A percentile compares a stretch with the other conserved stretches of the same genome.
These are phyloP conservation scores for Lagocephalus sceleratus DNA, from an alignment of 2,797 vertebrate species.

Conservation along the genomic window DNA sequence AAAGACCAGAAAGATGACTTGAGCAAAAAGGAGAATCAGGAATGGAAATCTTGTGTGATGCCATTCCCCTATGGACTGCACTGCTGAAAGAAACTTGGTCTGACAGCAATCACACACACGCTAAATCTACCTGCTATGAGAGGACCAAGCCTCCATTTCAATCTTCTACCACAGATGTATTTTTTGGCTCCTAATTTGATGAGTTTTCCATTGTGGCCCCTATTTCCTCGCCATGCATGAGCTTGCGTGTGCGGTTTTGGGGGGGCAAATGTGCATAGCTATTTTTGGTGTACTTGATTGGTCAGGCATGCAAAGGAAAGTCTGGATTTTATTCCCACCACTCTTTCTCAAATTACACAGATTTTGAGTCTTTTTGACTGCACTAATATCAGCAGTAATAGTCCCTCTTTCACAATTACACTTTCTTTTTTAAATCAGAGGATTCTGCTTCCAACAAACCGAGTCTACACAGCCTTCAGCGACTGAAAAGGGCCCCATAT, in stretches of 20 bases:
- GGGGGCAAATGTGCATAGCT: slow-evolving; percentile 13
- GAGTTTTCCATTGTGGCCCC: slow-evolving; percentile 57
- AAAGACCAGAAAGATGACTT: slow-evolving; percentile 24
- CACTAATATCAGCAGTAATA: not conserved
- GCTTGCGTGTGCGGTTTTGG: slow-evolving; percentile 46
- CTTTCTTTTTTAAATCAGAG: not conserved
- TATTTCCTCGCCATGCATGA: slow-evolving; percentile 17
- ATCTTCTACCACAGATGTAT: slow-evolving; percentile 23
- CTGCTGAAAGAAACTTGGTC: slow-evolving; percentile 34
- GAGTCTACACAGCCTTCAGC: too few species aligned
- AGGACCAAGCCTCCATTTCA: slow-evolving; percentile 3
- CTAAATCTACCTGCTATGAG: slow-evolving; percentile 32
- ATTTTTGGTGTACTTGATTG: slow-evolving; percentile 48
- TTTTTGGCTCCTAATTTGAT: slow-evolving; percentile 50
- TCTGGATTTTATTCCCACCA: slow-evolving; percentile 41
- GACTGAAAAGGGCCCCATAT: too few species aligned
- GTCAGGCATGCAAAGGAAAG: slow-evolving; percentile 35
- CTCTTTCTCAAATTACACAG: slow-evolving; percentile 44
- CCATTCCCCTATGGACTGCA: slow-evolving; percentile 23
- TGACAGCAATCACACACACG: slow-evolving; percentile 44
- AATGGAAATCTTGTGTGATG: slow-evolving; percentile 11
- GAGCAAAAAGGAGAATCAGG: slow-evolving; percentile 27
- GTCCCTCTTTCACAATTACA: not conserved
- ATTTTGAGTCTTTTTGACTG: not conserved
- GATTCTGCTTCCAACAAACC: too few species aligned